Base-by-base conservation (phyloP, 1,140 invertebrate species). In the Lordiphosa collinella region DNA sequence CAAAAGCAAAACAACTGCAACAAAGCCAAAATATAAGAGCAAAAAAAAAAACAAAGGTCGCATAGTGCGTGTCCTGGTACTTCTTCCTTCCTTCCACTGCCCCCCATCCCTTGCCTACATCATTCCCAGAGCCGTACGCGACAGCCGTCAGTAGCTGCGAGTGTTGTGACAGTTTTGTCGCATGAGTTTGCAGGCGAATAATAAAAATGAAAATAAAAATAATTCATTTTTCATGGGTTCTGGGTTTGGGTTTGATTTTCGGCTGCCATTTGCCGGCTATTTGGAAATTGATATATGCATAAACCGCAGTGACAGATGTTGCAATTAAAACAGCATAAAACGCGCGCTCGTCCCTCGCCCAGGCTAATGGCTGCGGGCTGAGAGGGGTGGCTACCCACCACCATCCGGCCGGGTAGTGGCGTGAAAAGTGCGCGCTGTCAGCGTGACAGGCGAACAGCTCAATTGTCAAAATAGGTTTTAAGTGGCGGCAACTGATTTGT, bases 281-380 rank as follows among this genome's bases (percentile, higher is more conserved):
- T 84, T 84, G 65, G 78, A 84, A 84, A 84, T 78, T 72, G 78
- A 84, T 84, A 84, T 84, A 84, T 84, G 78, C 78, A 84, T 84
- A 87, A 87, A 87, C 85, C 85, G 69, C 85, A 87, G 79, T 85
- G 85, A 87, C 85, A 87, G 85, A 87, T 87, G 85, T 87, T 87
- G 85, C 85, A 87, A 87, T 87, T 87, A 87, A 87, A 87, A 74
- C 61, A 62, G 85, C 79, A 85, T 87, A 87, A 87, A 87, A 85
- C 57, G 47, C 13, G 46, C 46, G 60, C 49, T 59, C 55, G 40
- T 55, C 59, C 49, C 63, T 71, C 53, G 11, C 25, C 51, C n/a
- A 25, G 11, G 46, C 59, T 63, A 69, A 64, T 64, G 60, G 65
- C 44, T 46, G 31, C 34, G 48, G 22, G 22, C 22, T 25, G 18